Conservation (phyloP, 2,113 vertebrate genomes). For the Eubucco bourcierii region DNA sequence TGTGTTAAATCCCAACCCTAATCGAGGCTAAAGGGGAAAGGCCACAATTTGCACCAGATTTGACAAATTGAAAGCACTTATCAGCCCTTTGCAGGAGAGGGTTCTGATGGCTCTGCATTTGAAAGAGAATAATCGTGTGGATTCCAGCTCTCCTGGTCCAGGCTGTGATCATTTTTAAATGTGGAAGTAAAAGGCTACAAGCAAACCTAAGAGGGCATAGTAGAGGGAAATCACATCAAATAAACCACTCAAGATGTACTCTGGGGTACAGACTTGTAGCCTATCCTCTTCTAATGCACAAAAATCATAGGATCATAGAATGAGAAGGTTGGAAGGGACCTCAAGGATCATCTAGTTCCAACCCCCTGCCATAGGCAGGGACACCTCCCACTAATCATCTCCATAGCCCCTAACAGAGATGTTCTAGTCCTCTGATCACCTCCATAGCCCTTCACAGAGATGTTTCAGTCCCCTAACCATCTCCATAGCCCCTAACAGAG, state of each 20-base stretch:
- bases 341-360: no score
- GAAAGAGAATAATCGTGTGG: conserved; percentile 24
- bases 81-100: conserved; percentile 49
- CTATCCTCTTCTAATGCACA: conserved; percentile 4
- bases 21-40: conserved; percentile 62
- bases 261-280: conserved; percentile 23
- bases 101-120: conserved; percentile 38
- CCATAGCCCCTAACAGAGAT: no score
- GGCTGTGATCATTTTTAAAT: conserved; percentile 30
- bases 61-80: conserved; percentile 60
- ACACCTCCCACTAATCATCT: no score
- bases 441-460: no score
- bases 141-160: not conserved
- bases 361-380: no score
- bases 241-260: conserved; percentile 21
- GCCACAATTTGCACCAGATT: conserved; percentile 32
- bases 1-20: conserved; percentile 59
- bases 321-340: no score
- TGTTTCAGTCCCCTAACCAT: no score
- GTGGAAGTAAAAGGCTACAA: conserved; percentile 31
- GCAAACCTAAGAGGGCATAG: not conserved
- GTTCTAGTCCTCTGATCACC: no score
- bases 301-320: not conserved
- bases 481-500: no score
- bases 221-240: conserved; percentile 12